Evolutionary conservation across 2,113 vertebrate genomes (phyloP).

Genomic region (Dicentrarchus labrax): DNA sequence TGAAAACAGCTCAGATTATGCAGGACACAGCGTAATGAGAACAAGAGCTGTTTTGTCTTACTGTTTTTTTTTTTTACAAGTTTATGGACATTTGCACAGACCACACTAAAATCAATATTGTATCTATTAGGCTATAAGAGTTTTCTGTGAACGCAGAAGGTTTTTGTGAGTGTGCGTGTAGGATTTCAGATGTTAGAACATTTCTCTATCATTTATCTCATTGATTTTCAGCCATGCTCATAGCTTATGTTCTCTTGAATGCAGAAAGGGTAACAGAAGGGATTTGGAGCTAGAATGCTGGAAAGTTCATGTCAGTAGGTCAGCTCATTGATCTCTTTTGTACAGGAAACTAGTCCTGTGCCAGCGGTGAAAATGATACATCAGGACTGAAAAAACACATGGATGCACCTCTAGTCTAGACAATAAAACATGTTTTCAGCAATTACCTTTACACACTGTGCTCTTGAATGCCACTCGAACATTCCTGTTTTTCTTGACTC

Average conservation of each 20-base stretch:
- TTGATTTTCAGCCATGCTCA: slow-evolving; percentile 56
- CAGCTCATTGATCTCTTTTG: slow-evolving; percentile 28
- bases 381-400: neutral
- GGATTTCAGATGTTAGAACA: slow-evolving; percentile 55
- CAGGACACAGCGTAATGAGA: slow-evolving; percentile 41
- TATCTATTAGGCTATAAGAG: slow-evolving; percentile 48
- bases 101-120: slow-evolving; percentile 69
- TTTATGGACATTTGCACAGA: slow-evolving; percentile 57
- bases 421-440: slow-evolving; percentile 27
- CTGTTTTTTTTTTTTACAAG: slow-evolving; percentile 23
- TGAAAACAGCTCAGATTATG: slow-evolving; percentile 66
- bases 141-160: slow-evolving; percentile 20
- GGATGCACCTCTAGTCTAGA: slow-evolving; percentile 3
- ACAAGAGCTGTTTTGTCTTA: slow-evolving; percentile 61
- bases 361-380: slow-evolving; percentile 29
- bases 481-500: slow-evolving; percentile 27
- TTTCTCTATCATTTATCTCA: slow-evolving; percentile 54
- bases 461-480: slow-evolving; percentile 23
- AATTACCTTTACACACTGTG: neutral
- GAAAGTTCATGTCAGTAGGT: slow-evolving; percentile 39
- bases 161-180: slow-evolving; percentile 33
- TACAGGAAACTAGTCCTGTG: slow-evolving; percentile 4
- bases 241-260: slow-evolving; percentile 38
- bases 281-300: slow-evolving; percentile 12
- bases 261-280: slow-evolving; percentile 2